Evolutionary conservation across 2,797 vertebrate species (phyloP).

Genomic region (Austrolebias charrua): DNA sequence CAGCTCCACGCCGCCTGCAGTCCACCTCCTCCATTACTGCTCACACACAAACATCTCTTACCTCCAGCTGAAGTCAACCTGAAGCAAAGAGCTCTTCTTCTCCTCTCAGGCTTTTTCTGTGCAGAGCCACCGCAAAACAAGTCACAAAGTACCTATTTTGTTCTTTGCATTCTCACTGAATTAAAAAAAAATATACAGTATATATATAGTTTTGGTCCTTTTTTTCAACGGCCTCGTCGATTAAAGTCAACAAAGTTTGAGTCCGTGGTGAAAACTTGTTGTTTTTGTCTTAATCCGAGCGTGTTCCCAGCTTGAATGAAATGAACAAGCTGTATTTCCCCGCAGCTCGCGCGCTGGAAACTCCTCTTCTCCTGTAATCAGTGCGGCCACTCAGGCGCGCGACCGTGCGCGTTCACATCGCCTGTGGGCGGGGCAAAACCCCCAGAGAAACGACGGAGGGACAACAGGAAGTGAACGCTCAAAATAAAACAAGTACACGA

Average conservation of each 20-base stretch:
- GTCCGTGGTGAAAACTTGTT: slow-evolving; percentile 19
- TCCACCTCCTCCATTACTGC: slow-evolving; percentile 6
- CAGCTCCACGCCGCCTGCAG: slow-evolving; percentile 24
- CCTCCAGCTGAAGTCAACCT: slow-evolving; percentile 41
- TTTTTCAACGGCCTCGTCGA: slow-evolving; percentile 9
- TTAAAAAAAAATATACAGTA: slow-evolving; percentile 21
- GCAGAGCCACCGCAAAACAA: slow-evolving; percentile 16
- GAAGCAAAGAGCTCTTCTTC: slow-evolving; percentile 42
- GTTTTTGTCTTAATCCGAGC: slow-evolving; percentile 31
- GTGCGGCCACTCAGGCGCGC: slow-evolving; percentile 69
- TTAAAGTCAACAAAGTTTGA: slow-evolving; percentile 35
- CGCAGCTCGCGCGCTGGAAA: slow-evolving; percentile 55
- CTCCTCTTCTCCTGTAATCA: slow-evolving; percentile 72
- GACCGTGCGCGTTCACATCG: slow-evolving; percentile 66
- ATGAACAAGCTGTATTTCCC: slow-evolving; percentile 38
- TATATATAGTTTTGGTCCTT: slow-evolving; percentile 15
- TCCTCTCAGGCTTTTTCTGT: slow-evolving; percentile 22
- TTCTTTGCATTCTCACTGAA: slow-evolving; percentile 61
- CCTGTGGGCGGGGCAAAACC: slow-evolving; percentile 47
- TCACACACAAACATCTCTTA: slow-evolving; percentile 50
- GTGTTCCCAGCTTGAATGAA: slow-evolving; percentile 27
- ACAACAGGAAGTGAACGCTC: slow-evolving; percentile 37
- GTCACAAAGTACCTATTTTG: slow-evolving; percentile 58
- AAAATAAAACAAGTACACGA: too few species aligned
- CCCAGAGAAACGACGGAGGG: background rate